Conservation (phyloP, 1,140 invertebrate genomes). For the Steinernema khuongi region DNA sequence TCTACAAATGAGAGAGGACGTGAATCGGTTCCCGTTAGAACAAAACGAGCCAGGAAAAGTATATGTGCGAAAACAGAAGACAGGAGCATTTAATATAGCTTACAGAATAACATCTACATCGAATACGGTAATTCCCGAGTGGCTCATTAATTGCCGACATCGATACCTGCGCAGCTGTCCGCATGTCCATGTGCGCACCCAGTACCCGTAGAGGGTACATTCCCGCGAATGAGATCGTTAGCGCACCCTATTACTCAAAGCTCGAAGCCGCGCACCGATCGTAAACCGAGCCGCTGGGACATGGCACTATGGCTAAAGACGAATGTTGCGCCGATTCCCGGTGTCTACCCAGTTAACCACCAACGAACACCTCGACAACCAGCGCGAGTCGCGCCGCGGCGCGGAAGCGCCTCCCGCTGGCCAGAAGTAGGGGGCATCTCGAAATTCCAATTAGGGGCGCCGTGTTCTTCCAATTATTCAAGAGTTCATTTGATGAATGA, state of each 20-base stretch:
- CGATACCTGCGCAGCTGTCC: not conserved
- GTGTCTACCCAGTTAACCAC: too few species aligned
- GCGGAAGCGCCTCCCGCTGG: not conserved
- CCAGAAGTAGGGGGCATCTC: not conserved
- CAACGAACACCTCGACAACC: too few species aligned
- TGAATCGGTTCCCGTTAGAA: too few species aligned
- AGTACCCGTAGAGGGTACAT: not conserved
- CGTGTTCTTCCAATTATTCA: constrained; percentile 15
- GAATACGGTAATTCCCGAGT: not conserved
- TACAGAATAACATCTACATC: not conserved
- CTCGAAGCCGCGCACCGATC: not conserved
- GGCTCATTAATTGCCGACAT: not conserved
- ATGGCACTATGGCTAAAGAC: not conserved
- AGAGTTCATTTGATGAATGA: constrained; percentile 15
- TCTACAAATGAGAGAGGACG: too few species aligned
- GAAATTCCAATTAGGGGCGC: constrained; percentile 14
- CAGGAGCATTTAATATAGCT: not conserved
- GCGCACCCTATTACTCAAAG: not conserved
- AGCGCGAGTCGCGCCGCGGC: not conserved
- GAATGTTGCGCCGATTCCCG: too few species aligned
- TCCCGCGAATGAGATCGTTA: not conserved
- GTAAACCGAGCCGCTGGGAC: not conserved
- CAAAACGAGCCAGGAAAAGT: not conserved
- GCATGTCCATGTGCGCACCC: not conserved
- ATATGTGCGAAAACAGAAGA: not conserved